phyloP scores from a whole-genome alignment of 2,797 vertebrate species.

The Myripristis murdjan region DNA sequence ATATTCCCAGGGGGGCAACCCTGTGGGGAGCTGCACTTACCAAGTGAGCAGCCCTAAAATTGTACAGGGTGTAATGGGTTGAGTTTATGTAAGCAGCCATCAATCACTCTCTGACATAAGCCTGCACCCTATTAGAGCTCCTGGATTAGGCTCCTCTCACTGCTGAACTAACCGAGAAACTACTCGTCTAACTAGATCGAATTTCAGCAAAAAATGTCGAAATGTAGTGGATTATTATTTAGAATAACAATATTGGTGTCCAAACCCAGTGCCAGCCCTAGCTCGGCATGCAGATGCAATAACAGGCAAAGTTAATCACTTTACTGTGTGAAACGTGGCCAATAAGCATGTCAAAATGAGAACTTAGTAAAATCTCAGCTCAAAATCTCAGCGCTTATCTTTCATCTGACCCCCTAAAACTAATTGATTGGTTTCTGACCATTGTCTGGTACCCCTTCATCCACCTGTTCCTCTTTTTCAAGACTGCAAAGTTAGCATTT shows the following conservation, averaged over 20 bases:
- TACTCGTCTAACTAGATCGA: constrained; percentile 54
- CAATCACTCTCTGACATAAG: constrained; percentile 81
- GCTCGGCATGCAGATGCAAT: constrained; percentile 34
- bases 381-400: constrained; percentile 50
- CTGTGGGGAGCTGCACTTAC: constrained; percentile 67
- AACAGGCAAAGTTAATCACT: constrained; percentile 55
- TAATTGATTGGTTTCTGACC: constrained; percentile 46
- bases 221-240: constrained; percentile 59
- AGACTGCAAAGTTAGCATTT: constrained; percentile 47
- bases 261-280: constrained; percentile 29
- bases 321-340: constrained; percentile 37
- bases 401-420: constrained; percentile 47
- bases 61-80: constrained; percentile 69
- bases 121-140: constrained; percentile 68
- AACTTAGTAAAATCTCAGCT: constrained; percentile 21
- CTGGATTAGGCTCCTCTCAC: constrained; percentile 68
- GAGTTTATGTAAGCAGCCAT: constrained; percentile 80
- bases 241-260: constrained; percentile 27
- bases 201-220: constrained; percentile 54
- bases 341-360: constrained; percentile 45
- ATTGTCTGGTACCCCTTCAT: constrained; percentile 57
- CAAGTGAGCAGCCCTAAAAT: constrained; percentile 72
- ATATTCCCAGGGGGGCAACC: constrained; percentile 55
- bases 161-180: constrained; percentile 52
- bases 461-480: constrained; percentile 56